Conservation (phyloP, 2,888 invertebrate genomes). For the Didymodactylos carnosus region DNA sequence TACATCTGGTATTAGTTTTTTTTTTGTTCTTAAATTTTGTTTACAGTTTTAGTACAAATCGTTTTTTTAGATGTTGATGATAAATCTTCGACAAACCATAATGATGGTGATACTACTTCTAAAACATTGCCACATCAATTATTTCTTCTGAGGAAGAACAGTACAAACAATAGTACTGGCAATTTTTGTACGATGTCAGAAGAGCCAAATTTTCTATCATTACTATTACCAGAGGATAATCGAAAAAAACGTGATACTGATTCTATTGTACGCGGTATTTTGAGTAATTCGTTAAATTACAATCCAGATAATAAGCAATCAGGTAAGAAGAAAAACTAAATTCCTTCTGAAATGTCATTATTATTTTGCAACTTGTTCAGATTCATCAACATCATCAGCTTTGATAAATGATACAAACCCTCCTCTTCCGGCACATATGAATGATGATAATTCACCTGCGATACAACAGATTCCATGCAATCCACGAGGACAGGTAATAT, state of each 20-base stretch:
- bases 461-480: too few relatives aligned
- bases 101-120: too few relatives aligned
- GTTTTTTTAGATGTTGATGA: too few relatives aligned
- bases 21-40: neutral
- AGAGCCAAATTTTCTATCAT: neutral
- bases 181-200: too few relatives aligned
- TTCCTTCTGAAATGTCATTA: too few relatives aligned
- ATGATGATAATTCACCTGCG: neutral
- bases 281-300: neutral
- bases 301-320: neutral
- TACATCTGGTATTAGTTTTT: neutral
- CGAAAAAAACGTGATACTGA: neutral
- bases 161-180: too few relatives aligned
- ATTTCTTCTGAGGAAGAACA: too few relatives aligned
- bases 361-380: too few relatives aligned
- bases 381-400: neutral
- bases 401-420: neutral
- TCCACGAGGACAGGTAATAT: too few relatives aligned
- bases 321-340: neutral
- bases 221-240: neutral
- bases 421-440: neutral
- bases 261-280: neutral
- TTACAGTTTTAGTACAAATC: neutral
- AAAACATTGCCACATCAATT: too few relatives aligned
- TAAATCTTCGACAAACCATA: too few relatives aligned